A percentile compares a stretch with the other conserved stretches of the same genome.
Evolutionary conservation across 2,113 vertebrate species (phyloP).

Genomic region (Spea bombifrons): DNA sequence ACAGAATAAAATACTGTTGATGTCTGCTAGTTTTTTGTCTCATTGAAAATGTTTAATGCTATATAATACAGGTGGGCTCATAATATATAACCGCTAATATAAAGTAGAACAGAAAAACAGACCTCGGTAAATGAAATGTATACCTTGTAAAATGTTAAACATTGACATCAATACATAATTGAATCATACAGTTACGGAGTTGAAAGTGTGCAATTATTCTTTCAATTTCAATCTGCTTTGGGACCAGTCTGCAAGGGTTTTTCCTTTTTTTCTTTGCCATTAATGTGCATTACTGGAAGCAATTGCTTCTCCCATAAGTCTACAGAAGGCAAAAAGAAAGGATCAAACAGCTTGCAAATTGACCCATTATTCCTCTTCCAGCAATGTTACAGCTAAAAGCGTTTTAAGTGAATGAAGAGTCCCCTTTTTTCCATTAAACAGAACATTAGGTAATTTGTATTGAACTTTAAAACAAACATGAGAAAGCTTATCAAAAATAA

Average conservation of each 20-base stretch:
- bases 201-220: conserved; percentile 54
- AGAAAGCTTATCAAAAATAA: conserved; percentile 47
- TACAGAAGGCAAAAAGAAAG: conserved; percentile 57
- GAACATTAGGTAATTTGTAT: conserved; percentile 57
- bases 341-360: conserved; percentile 59
- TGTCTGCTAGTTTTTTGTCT: background rate
- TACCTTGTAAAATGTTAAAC: conserved; percentile 42
- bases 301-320: conserved; percentile 57
- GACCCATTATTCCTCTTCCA: conserved; percentile 56
- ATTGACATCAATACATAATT: conserved; percentile 44
- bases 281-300: conserved; percentile 54
- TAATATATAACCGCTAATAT: conserved; percentile 5
- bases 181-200: conserved; percentile 41
- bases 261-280: conserved; percentile 56
- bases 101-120: background rate
- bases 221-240: conserved; percentile 54
- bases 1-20: conserved; percentile 4
- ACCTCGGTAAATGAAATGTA: conserved; percentile 35
- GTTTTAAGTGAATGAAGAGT: conserved; percentile 55
- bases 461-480: conserved; percentile 57
- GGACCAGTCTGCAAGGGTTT: conserved; percentile 54
- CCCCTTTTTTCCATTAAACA: conserved; percentile 54
- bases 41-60: conserved; percentile 8
- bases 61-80: conserved; percentile 18
- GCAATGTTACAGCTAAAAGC: conserved; percentile 50